A percentile compares a stretch with the other conserved stretches of the same genome.
Evolutionary conservation across 2,113 vertebrate species (phyloP).

Genomic region (Tylochromis polylepis): DNA sequence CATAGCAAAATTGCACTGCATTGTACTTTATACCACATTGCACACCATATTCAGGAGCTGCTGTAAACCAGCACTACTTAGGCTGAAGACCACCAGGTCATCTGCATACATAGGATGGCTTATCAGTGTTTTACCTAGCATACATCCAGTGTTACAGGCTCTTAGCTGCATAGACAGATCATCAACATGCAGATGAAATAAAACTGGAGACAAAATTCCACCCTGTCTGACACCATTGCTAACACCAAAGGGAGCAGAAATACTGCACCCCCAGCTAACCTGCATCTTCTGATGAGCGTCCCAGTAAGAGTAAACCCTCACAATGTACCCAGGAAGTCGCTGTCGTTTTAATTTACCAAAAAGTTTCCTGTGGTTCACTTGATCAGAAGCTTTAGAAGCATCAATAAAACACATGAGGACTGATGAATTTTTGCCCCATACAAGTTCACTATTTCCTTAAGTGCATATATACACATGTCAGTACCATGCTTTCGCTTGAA

Average conservation of each 20-base stretch:
- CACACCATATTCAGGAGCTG: background rate
- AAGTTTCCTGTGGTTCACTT: background rate
- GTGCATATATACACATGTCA: background rate
- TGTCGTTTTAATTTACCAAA: background rate
- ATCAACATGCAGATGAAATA: background rate
- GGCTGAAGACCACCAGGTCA: background rate
- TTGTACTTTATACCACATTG: background rate
- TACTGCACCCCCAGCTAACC: background rate
- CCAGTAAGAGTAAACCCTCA: too few relatives aligned
- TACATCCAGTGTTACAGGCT: too few relatives aligned
- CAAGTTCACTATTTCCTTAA: background rate
- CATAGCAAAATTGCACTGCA: background rate
- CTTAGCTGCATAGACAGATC: too few relatives aligned
- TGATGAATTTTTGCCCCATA: background rate
- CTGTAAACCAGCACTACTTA: background rate
- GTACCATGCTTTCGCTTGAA: background rate
- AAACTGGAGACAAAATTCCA: background rate
- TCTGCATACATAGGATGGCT: too few relatives aligned
- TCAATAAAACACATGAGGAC: background rate
- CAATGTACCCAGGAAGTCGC: background rate
- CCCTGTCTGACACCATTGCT: too few relatives aligned
- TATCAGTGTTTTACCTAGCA: too few relatives aligned
- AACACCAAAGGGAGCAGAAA: background rate
- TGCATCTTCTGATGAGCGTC: background rate
- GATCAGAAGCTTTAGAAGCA: background rate